Conservation (phyloP, 2,797 vertebrate species). For the Ctenosaura bakeri region DNA sequence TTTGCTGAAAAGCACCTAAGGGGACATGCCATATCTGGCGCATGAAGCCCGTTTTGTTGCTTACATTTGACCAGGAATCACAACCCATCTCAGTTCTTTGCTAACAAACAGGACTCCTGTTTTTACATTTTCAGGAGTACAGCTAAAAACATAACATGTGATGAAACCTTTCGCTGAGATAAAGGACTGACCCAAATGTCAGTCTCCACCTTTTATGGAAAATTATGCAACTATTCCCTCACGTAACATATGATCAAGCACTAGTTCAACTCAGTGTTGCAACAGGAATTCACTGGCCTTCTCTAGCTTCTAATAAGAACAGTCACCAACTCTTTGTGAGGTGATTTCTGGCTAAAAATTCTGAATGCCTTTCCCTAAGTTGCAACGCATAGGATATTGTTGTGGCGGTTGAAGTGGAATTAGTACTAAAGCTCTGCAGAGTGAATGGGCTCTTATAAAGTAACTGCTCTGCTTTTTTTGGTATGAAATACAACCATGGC, state of each 20-base stretch:
- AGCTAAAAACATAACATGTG: not conserved
- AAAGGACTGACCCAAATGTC: not conserved
- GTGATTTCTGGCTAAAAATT: too few species aligned
- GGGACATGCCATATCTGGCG: not conserved
- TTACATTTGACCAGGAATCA: not conserved
- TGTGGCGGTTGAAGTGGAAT: too few species aligned
- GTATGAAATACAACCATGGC: too few species aligned
- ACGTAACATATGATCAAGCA: not conserved
- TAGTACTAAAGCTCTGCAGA: too few species aligned
- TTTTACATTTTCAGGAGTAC: not conserved
- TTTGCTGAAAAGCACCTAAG: too few species aligned
- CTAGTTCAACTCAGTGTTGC: not conserved
- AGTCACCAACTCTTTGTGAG: not conserved
- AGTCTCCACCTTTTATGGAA: not conserved
- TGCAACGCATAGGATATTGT: too few species aligned
- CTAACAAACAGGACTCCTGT: not conserved
- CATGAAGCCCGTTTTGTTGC: not conserved
- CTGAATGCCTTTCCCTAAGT: too few species aligned
- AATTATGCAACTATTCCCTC: not conserved
- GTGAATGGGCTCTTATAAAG: too few species aligned
- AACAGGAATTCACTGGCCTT: not conserved
- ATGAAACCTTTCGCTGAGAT: not conserved
- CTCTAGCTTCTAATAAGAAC: not conserved
- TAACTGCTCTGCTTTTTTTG: too few species aligned
- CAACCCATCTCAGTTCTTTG: not conserved